A percentile compares a stretch with the other conserved stretches of the same genome.
Evolutionary conservation across 2,797 vertebrate genomes (phyloP).

Genomic region (Pogonophryne albipinna): DNA sequence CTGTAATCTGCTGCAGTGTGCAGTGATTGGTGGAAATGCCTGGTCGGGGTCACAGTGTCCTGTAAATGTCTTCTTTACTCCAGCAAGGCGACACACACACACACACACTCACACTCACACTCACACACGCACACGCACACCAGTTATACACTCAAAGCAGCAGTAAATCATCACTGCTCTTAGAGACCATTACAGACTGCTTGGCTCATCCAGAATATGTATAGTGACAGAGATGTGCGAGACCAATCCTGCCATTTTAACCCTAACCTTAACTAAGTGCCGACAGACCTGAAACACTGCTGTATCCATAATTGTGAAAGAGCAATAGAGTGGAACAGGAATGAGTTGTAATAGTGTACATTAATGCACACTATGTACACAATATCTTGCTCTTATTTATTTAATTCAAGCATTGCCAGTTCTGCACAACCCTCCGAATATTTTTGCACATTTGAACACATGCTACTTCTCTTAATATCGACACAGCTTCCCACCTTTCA

Average conservation of each 20-base stretch:
- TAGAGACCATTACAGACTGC: conserved; percentile 18
- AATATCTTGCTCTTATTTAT: too few relatives aligned
- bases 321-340: background rate
- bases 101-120: background rate
- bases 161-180: conserved; percentile 29
- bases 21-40: conserved; percentile 56
- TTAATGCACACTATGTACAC: too few relatives aligned
- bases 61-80: conserved; percentile 47
- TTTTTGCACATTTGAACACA: too few relatives aligned
- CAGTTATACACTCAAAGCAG: conserved; percentile 17
- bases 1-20: conserved; percentile 61
- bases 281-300: background rate
- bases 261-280: background rate
- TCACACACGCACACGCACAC: background rate
- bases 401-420: too few relatives aligned
- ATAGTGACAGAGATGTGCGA: background rate
- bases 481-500: background rate
- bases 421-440: too few relatives aligned
- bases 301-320: background rate
- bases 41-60: conserved; percentile 55
- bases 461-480: too few relatives aligned
- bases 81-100: conserved; percentile 18
- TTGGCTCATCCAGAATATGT: conserved; percentile 1
- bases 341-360: too few relatives aligned
- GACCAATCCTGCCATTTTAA: background rate